Evolutionary conservation across 2,113 vertebrate species (phyloP), one percentile per base, ranked within the genome.

Genomic region (Petrocephalus zakoni): DNA sequence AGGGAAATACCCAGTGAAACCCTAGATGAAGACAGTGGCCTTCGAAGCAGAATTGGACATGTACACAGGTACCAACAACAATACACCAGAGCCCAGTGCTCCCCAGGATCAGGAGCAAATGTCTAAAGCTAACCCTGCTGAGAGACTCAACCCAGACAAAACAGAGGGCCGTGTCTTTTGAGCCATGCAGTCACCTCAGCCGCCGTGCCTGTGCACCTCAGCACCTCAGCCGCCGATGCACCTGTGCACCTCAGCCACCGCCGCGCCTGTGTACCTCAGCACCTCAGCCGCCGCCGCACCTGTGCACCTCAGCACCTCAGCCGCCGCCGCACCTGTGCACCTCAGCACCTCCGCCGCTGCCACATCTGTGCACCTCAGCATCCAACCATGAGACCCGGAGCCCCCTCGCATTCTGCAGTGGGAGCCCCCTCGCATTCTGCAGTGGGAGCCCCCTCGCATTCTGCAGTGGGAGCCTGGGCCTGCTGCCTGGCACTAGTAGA

Each of bases 381-480:
- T 90, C 90, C 90, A 61, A 72, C 82, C 85, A 46, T 86, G 21
- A 0, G 9, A 61, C 2, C 86, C 2, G 15, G 34, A 17, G 17
- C 9, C 88, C 58, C 90, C 91, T 82, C 89, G 34, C 56, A 47
- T 61, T 86, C 51, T 56, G 87, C 52, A n/a, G n/a, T n/a, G n/a
- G n/a, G n/a, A n/a, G n/a, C n/a, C n/a, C 47, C 72, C 87, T 34
- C 7, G 2, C 42, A 78, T 87, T 89, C 75, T 46, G 53, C 46
- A 34, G 51, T 19, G 49, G 42, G 13, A 85, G 84, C 85, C 11
- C 83, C 81, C 86, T 84, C 34, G 68, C 58, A 64, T 87, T 90
- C 90, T 61, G 56, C 92, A 91, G 91, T 89, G 21, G 51, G 90
- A 88, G 93, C 90, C 90, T n/a, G 61, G 90, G 90, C 88, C 75